phyloP scores from a whole-genome alignment of 2,113 vertebrate genomes.

The Tragelaphus buxtoni region DNA sequence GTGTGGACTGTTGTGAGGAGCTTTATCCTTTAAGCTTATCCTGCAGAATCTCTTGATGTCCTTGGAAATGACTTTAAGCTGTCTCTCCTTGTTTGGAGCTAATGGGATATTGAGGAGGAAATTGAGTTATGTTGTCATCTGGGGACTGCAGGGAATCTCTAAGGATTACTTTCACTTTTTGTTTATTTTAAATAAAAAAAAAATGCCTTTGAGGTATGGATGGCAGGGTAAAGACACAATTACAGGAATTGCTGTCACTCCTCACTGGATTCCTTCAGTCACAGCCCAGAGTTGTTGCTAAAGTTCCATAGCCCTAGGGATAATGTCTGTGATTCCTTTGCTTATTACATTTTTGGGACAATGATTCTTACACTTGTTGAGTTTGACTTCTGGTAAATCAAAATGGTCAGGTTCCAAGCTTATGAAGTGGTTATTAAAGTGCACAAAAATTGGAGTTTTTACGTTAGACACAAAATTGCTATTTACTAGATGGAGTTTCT shows the following conservation, averaged over 20 bases:
- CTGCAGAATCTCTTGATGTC: conserved; percentile 8
- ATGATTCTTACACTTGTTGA: neutral
- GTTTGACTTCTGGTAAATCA: conserved; percentile 5
- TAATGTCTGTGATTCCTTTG: conserved; percentile 19
- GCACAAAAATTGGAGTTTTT: conserved; percentile 12
- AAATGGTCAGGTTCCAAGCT: neutral
- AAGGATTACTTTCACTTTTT: conserved; percentile 54
- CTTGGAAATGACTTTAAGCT: conserved; percentile 47
- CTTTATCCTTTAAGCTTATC: conserved; percentile 20
- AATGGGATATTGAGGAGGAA: conserved; percentile 40
- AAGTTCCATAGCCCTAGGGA: neutral
- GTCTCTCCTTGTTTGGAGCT: conserved; percentile 28
- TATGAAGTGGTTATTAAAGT: conserved; percentile 4
- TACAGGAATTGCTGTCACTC: neutral
- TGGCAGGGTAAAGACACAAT: conserved; percentile 10
- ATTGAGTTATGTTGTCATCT: conserved; percentile 40
- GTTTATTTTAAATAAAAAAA: conserved; percentile 62
- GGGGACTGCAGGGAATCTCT: conserved; percentile 19
- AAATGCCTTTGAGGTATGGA: conserved; percentile 44
- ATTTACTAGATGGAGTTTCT: conserved; percentile 12
- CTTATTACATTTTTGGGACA: conserved; percentile 23
- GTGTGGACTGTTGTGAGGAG: neutral
- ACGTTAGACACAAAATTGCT: neutral
- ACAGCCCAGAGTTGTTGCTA: neutral
- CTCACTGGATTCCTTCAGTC: conserved; percentile 5